phyloP scores from a whole-genome alignment of 1,140 invertebrate genomes.

The Drosophila azteca region DNA sequence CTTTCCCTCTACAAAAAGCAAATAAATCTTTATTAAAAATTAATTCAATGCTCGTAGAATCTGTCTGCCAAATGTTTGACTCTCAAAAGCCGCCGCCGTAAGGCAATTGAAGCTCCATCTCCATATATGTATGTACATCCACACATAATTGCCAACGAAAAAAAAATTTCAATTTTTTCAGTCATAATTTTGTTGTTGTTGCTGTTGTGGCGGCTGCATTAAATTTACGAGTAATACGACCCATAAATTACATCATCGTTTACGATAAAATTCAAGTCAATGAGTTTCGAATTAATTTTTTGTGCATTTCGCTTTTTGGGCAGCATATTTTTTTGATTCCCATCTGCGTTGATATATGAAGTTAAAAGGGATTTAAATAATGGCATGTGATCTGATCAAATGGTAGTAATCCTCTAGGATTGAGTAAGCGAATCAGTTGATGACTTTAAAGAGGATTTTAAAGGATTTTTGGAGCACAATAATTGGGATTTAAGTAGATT shows the following conservation, averaged over 20 bases:
- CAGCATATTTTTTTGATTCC: constrained; percentile 29
- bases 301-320: constrained; percentile 25
- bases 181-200: constrained; percentile 40
- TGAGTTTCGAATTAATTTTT: constrained; percentile 54
- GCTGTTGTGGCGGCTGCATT: constrained; percentile 41
- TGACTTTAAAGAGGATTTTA: too few species aligned
- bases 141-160: constrained; percentile 68
- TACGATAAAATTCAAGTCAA: constrained; percentile 41
- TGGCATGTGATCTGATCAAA: too few species aligned
- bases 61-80: constrained; percentile 8
- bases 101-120: constrained; percentile 69
- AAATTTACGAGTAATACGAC: constrained; percentile 65
- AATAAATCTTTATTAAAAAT: constrained; percentile 41
- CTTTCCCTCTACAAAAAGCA: too few species aligned
- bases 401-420: too few species aligned
- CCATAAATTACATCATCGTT: constrained; percentile 79
- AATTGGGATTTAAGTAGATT: too few species aligned
- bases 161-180: constrained; percentile 52
- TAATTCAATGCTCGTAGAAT: constrained; percentile 15
- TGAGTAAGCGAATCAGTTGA: neutral
- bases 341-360: constrained; percentile 24
- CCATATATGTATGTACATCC: constrained; percentile 54
- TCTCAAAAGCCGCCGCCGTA: constrained; percentile 37
- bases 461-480: too few species aligned
- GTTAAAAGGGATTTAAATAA: constrained; percentile 1